Base-by-base conservation (phyloP, 2,113 vertebrate species). In the Myocastor coypus region DNA sequence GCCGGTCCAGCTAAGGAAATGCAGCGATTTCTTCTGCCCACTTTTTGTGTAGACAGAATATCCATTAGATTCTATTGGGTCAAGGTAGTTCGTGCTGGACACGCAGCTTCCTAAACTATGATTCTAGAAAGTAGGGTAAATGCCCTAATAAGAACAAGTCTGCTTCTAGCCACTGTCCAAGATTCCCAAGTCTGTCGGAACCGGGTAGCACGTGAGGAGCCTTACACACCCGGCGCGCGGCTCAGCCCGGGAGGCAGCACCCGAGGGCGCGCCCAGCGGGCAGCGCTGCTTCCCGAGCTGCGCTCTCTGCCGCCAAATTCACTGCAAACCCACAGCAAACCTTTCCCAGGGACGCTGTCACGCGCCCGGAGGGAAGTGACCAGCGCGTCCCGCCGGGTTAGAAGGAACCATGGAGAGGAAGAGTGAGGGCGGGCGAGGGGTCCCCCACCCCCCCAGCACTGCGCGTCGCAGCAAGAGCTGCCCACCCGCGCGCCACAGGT, bases 261-360 rank as follows among this genome's bases (percentile, higher is more conserved):
- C 37, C 0, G 66, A 82, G 93, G 96, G 52, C 55, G 96, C 87
- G 89, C 87, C 82, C 46, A 4, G 26, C 40, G 0, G 24, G 28
- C 50, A 90, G 92, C 64, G 64, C 68, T 1, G 19, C 77, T 59
- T 30, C 75, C 12, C 7, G 17, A 73, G 28, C 78, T 30, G 55
- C 89, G 80, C 89, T n/a, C 93, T 64, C 52, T n/a, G 87, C 94
- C 66, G 26, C 7, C 0, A 55, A 8, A 55, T 0, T 20, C 61
- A 17, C 28, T 4, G 86, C 81, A 89, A 77, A 61, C 84, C 96
- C 96, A 86, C 95, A 59, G 46, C 81, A 28, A 92, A 34, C 83
- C 83, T 82, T 68, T 40, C 92, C 96, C 94, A 83, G 40, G 84
- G 50, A 32, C 73, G 55, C 73, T 87, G 89, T 94, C 94, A 96